Percentiles rank a stretch among this genome's conserved stretches.
phyloP scores from a whole-genome alignment of 2,888 invertebrate species.

The Drosophila koepferae region DNA sequence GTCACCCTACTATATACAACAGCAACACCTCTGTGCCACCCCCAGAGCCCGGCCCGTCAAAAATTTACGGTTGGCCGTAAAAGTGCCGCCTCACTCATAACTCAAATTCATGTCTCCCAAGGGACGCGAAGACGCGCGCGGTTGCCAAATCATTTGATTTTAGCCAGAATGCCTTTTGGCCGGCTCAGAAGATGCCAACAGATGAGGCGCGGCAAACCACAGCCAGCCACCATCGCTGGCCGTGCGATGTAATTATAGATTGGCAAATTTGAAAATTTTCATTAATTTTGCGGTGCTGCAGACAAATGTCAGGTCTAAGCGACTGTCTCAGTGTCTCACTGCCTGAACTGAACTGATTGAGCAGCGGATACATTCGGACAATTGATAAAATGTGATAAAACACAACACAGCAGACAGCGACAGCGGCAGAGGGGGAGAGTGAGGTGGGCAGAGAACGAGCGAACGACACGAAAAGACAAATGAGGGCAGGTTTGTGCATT shows the following conservation, averaged over 20 bases:
- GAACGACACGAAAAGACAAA: constrained; percentile 61
- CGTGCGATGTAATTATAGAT: constrained; percentile 82
- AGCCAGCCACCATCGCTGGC: constrained; percentile 28
- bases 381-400: constrained; percentile 80
- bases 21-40: constrained; percentile 10
- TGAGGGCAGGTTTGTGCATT: constrained; percentile 70
- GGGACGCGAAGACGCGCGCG: constrained; percentile 50
- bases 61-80: constrained; percentile 76
- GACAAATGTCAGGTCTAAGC: constrained; percentile 48
- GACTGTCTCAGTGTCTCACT: constrained; percentile 15
- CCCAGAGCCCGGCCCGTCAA: constrained; percentile 31
- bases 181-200: constrained; percentile 50
- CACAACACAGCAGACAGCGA: constrained; percentile 17
- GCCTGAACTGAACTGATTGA: constrained; percentile 60
- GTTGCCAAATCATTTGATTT: constrained; percentile 73
- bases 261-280: constrained; percentile 79
- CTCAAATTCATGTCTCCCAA: constrained; percentile 79
- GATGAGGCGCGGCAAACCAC: constrained; percentile 78
- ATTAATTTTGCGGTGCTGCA: constrained; percentile 74
- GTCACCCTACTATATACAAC: constrained; percentile 27
- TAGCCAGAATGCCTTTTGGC: constrained; percentile 17
- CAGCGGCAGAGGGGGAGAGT: background rate
- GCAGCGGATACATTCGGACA: constrained; percentile 73
- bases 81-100: constrained; percentile 74
- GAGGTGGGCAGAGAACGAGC: too few relatives aligned